Evolutionary conservation across 92 coral and sea anemone species (phyloP), one percentile per base, ranked within the genome.

Genomic region (Montipora capitata): DNA sequence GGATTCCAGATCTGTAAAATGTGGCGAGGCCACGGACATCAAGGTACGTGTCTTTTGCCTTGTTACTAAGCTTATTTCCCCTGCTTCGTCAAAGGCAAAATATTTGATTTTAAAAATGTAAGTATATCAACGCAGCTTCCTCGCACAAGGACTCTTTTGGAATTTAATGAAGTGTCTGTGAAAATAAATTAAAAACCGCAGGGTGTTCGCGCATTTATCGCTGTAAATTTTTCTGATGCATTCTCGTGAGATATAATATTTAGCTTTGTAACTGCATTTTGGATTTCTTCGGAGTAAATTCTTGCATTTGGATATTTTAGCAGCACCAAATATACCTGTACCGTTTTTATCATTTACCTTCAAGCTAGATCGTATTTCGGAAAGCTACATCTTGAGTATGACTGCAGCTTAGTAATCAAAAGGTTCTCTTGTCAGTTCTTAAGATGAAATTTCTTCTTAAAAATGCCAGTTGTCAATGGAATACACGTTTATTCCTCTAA

Each of bases 1-100:
- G 52, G 99, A 96, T 66, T 96, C 98, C 43, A 87, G 99, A 82
- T 94, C 98, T 67, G 98, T 97, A 9, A 97, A 97, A 89, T 97
- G 96, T 56, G 98, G 99, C 68, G 99, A 97, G 78, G 95, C 98
- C 4, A 97, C 99, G 48, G 99, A 97, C 76, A 88, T 97, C 35
- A 97, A 97, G 98, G 99, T 96, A 63, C 40, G 93, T 39, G 7
- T 7, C 3, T 42, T 80, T n/a, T 77, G 41, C 64, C 76, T 52
- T 72, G 67, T 75, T 4, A 70, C 43, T 20, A 40, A 64, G 6
- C 10, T 27, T 27, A 27, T 27, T 69, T 8, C 13, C 5, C 67
- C 35, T 15, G 8, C 20, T 82, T 86, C 51, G 65, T 76, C 27
- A 77, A 11, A 11, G 64, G 17, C 13, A 11, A 10, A 58, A 51